Base-by-base conservation (phyloP, 1,140 invertebrate species). In the Zophobas morio region DNA sequence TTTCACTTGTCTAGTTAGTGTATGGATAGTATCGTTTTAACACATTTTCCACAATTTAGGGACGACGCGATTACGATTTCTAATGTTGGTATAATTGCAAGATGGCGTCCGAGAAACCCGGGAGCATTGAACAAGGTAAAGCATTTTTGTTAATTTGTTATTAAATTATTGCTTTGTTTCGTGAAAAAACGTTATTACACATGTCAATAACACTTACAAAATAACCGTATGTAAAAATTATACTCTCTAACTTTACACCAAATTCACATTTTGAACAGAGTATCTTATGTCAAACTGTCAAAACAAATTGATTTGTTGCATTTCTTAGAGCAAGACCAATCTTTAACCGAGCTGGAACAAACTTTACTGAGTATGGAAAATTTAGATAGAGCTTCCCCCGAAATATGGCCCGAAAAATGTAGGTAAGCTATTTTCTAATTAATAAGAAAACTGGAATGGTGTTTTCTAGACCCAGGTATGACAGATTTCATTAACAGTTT, bases 361-460 rank as follows among this genome's bases (percentile, higher is more conserved):
- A 93, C 90, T 85, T 88, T 96, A 51, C 88, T 95, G 77, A 96
- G 95, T 81, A 88, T 94, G 84, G 96, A 98, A 88, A 96, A 95
- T 84, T 87, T 98, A 77, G 96, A 97, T 87, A 89, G 96, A 83
- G 91, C 94, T 5, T 98, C 96, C 1, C 96, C 96, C 8, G 95
- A 98, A 84, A 86, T 98, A 82, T 98, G 96, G 96, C 96, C 96
- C 53, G 96, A 97, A 88, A 94, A 95, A 89, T 95, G 96, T 97
- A 90, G 92, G 90, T 88, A 75, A 76, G 32, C 8, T n/a, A 5
- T 74, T 76, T 8, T 34, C 20, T 60, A 8, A 20, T 3, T 37
- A 73, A 33, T 51, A 42, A 5, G 8, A 63, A 6, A 51, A 51
- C 3, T 46, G 42, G 6, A 70, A 49, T 5, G 8, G 71, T 32